phyloP scores from a whole-genome alignment of 1,140 invertebrate genomes.

The Listronotus bonariensis region DNA sequence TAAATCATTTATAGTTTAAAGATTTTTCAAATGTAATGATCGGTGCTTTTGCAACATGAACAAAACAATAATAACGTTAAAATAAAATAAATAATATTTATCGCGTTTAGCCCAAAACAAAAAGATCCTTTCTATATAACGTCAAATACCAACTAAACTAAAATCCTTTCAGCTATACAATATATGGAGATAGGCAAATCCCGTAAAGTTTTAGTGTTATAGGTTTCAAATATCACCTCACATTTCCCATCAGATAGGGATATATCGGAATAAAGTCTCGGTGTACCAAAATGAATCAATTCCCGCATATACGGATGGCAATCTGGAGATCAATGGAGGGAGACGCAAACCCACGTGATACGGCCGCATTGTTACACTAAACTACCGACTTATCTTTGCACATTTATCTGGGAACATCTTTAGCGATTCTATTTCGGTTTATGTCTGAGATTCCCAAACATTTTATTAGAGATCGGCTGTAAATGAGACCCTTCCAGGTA shows the following conservation, averaged over 20 bases:
- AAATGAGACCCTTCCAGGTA: neutral
- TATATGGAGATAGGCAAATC: neutral
- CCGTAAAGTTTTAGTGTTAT: conserved; percentile 32
- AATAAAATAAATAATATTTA: no score
- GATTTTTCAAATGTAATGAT: no score
- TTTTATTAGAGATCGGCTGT: no score
- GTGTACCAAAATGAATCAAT: conserved; percentile 55
- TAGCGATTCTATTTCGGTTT: conserved; percentile 33
- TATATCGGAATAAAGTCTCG: conserved; percentile 49
- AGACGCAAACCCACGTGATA: conserved; percentile 41
- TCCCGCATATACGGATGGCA: conserved; percentile 47
- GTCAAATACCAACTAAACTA: no score
- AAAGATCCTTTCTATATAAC: no score
- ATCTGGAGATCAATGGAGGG: conserved; percentile 52
- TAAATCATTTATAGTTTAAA: no score
- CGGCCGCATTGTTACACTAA: conserved; percentile 56
- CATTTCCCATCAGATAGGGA: conserved; percentile 31
- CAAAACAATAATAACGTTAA: no score
- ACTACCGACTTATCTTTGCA: conserved; percentile 54
- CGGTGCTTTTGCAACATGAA: no score
- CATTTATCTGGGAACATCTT: conserved; percentile 55
- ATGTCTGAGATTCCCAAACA: conserved; percentile 39
- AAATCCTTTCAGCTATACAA: neutral
- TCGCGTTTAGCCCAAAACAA: no score
- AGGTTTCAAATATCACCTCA: conserved; percentile 3